phyloP scores from a whole-genome alignment of 1,140 invertebrate species.

The Drosophila subobscura region DNA sequence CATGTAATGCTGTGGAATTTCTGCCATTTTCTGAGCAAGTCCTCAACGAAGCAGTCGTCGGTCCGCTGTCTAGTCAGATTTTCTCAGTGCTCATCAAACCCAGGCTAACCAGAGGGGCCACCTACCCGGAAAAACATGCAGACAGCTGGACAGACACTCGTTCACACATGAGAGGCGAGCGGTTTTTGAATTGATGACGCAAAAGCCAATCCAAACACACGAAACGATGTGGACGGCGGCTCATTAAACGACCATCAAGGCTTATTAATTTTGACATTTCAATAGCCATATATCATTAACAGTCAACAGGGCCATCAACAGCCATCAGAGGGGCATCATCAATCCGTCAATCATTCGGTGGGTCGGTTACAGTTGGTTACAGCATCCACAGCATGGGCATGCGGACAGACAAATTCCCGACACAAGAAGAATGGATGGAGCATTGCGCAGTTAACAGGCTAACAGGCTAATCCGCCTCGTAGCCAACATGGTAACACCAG shows the following conservation, averaged over 20 bases:
- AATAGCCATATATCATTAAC: slow-evolving; percentile 65
- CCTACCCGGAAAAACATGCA: neutral
- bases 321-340: slow-evolving; percentile 55
- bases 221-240: slow-evolving; percentile 21
- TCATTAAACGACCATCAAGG: slow-evolving; percentile 61
- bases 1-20: neutral
- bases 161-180: slow-evolving; percentile 15
- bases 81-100: slow-evolving; percentile 17
- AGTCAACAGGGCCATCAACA: slow-evolving; percentile 23
- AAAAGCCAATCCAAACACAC: slow-evolving; percentile 16
- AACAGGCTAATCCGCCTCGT: slow-evolving; percentile 58
- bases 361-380: neutral
- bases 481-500: slow-evolving; percentile 23
- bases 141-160: slow-evolving; percentile 4
- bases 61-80: slow-evolving; percentile 1
- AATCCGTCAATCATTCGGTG: slow-evolving; percentile 18
- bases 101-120: neutral
- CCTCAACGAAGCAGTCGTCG: neutral
- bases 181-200: slow-evolving; percentile 42
- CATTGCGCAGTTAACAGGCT: slow-evolving; percentile 47
- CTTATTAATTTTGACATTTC: slow-evolving; percentile 74
- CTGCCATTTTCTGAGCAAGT: neutral
- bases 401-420: slow-evolving; percentile 23
- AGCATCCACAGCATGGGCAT: slow-evolving; percentile 10
- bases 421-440: slow-evolving; percentile 5